Evolutionary conservation across 37 sponge, comb jelly and placozoan species (phyloP).

Genomic region (Haliclona indistincta): DNA sequence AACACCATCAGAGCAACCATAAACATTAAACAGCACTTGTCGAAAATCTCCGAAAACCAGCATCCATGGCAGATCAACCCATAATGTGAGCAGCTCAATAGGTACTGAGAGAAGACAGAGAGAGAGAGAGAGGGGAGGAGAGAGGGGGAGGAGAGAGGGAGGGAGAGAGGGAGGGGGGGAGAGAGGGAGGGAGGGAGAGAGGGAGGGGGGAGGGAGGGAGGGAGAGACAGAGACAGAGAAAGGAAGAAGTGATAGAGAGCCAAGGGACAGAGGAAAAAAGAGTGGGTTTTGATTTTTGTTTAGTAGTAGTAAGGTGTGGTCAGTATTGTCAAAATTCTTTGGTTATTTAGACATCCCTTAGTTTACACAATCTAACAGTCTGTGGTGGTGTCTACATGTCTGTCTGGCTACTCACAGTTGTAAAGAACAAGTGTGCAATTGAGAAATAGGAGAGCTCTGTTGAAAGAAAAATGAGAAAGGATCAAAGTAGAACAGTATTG

Average conservation of each 20-base stretch:
- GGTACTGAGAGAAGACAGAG: slow-evolving; percentile 52
- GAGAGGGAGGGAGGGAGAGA: too few species aligned
- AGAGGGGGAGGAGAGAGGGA: background rate
- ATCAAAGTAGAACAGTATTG: background rate
- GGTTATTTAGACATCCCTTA: too few species aligned
- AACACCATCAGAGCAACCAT: slow-evolving; percentile 52
- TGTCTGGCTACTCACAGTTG: background rate
- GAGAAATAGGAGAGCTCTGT: background rate
- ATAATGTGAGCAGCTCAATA: slow-evolving; percentile 52
- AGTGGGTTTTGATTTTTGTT: too few species aligned
- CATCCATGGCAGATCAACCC: slow-evolving; percentile 68
- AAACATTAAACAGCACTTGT: slow-evolving; percentile 63
- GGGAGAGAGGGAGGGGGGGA: too few species aligned
- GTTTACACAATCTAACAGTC: too few species aligned
- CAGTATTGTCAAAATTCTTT: too few species aligned
- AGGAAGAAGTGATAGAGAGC: too few species aligned
- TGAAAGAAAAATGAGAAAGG: background rate
- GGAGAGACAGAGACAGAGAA: too few species aligned
- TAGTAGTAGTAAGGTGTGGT: background rate
- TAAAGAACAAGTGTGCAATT: background rate
- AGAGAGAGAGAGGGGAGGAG: too few species aligned
- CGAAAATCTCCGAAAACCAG: slow-evolving; percentile 70
- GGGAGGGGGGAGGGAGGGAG: too few species aligned
- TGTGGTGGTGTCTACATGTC: too few species aligned
- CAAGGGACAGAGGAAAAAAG: too few species aligned